phyloP scores from a whole-genome alignment of 2,113 vertebrate genomes.

The Mesoclemmys tuberculata region DNA sequence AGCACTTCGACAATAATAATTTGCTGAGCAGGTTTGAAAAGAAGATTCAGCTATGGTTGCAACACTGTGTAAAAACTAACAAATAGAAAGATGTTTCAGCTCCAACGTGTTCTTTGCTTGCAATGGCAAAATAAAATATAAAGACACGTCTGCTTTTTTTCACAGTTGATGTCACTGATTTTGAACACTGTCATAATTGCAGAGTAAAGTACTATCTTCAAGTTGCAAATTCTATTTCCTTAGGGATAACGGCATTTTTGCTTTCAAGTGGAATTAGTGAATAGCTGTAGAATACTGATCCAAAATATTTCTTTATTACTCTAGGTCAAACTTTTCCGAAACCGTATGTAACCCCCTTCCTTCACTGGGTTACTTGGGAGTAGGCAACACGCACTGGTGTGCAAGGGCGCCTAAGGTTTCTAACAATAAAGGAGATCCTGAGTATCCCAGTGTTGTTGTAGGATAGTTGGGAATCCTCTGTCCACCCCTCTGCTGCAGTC shows the following conservation, averaged over 20 bases:
- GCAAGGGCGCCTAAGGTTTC: too few species aligned
- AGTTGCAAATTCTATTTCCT: conserved; percentile 20
- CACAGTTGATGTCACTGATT: neutral
- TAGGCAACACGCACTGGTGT: too few species aligned
- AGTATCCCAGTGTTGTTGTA: too few species aligned
- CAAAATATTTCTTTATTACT: neutral
- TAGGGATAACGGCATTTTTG: neutral
- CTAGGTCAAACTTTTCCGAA: neutral
- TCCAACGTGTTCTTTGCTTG: neutral
- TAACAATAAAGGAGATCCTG: too few species aligned
- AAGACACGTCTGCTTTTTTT: neutral
- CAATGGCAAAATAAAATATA: neutral
- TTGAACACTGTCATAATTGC: neutral
- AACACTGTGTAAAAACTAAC: conserved; percentile 32
- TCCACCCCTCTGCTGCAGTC: too few species aligned
- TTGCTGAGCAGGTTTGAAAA: conserved; percentile 27
- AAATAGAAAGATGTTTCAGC: neutral
- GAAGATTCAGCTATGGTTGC: neutral
- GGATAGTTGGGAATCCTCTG: too few species aligned
- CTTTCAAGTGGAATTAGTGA: neutral
- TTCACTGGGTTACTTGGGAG: too few species aligned
- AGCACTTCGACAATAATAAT: conserved; percentile 51
- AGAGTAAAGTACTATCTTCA: neutral
- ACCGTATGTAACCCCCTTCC: fast-evolving
- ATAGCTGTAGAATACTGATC: neutral